Base-by-base conservation (phyloP, 2,113 vertebrate species). In the Sakesphorus luctuosus region DNA sequence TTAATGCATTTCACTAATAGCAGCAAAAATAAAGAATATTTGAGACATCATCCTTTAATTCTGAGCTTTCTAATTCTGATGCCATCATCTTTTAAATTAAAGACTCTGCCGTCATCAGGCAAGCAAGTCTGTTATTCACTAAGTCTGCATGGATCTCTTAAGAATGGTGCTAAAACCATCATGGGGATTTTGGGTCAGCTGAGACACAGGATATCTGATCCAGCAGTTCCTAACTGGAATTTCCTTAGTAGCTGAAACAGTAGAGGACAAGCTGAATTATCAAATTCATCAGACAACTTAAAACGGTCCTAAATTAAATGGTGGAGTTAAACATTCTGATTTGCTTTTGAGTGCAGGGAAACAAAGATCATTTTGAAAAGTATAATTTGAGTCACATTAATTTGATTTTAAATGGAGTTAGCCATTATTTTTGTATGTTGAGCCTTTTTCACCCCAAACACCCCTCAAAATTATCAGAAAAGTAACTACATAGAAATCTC, bases 221-320 rank as follows among this genome's bases (percentile, higher is more conserved):
- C 35, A 87, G 63, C 85, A 95, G 84, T 84, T 96, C 94, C 86
- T 52, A 93, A 90, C 28, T 96, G 95, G 97, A 98, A 98, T 98
- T 98, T 97, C 96, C 97, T 97, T 97, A 96, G 95, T 97, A 91
- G 97, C 83, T 98, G 97, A 97, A 98, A 98, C 96, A 93, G 96
- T 96, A 97, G 97, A 97, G 96, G 96, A 79, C 95, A 84, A 93
- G 94, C 95, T 96, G 96, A 97, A 97, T 96, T 95, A 94, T 84
- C 94, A 94, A 71, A 95, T 95, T 94, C 96, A 97, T 83, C 77
- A 93, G 93, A 96, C 89, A 87, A 90, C 93, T 93, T 96, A 66
- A 97, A 97, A 95, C 67, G 95, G 91, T 95, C 81, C 84, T 90
- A 96, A 97, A 96, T 87, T 84, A 95, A 97, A 47, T 73, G 82